A percentile compares a stretch with the other conserved stretches of the same genome.
Evolutionary conservation across 2,888 invertebrate species (phyloP).

Genomic region (Kryphioiulus occultus): DNA sequence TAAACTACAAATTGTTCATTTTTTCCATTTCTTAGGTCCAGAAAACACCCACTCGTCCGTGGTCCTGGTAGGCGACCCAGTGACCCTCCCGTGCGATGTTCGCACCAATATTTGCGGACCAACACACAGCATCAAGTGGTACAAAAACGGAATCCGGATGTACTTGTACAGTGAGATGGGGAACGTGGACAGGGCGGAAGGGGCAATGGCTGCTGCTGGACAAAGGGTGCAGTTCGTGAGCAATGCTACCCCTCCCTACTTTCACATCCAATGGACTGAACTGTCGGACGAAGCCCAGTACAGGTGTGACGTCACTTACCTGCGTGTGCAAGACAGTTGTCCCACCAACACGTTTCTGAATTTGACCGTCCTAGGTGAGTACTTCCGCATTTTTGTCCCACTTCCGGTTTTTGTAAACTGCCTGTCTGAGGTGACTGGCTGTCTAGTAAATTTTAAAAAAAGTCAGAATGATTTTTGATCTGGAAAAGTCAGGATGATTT

Average conservation of each 20-base stretch:
- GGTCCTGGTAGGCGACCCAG: conserved; percentile 49
- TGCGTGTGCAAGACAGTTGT: conserved; percentile 53
- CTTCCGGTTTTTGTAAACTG: too few species aligned
- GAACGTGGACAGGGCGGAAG: conserved; percentile 52
- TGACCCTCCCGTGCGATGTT: conserved; percentile 53
- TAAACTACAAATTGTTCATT: neutral
- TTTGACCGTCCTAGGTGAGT: conserved; percentile 53
- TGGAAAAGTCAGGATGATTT: too few species aligned
- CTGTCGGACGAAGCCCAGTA: conserved; percentile 53
- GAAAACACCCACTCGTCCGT: neutral
- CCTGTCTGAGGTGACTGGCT: too few species aligned
- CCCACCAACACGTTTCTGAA: conserved; percentile 46
- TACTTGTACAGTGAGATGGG: conserved; percentile 52
- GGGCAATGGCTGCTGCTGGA: conserved; percentile 47
- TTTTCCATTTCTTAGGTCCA: neutral
- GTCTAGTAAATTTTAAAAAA: too few species aligned
- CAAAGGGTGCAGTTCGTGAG: conserved; percentile 49
- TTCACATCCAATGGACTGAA: conserved; percentile 48
- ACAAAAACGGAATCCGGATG: conserved; percentile 53
- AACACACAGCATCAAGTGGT: conserved; percentile 53
- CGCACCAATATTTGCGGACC: conserved; percentile 48
- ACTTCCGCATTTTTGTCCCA: neutral
- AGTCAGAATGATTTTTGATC: too few species aligned
- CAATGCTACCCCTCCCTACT: conserved; percentile 50
- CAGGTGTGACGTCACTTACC: conserved; percentile 53